These are phyloP conservation scores for Ophonus ardosiacus DNA, from an alignment of 2,888 invertebrate genomes.

Conservation along the genomic window DNA sequence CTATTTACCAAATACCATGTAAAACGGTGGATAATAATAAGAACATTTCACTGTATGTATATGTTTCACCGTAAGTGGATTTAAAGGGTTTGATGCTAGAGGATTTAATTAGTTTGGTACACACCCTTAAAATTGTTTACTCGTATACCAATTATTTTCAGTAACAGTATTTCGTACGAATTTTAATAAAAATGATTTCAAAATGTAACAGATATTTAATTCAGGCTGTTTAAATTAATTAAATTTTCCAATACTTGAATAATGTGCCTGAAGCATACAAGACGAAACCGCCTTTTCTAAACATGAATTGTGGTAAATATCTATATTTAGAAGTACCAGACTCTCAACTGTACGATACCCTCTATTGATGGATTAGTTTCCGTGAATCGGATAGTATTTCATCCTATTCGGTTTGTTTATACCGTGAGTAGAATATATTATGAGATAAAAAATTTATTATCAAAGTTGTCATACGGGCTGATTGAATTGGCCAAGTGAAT, in stretches of 20 bases:
- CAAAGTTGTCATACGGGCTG: conserved; percentile 36
- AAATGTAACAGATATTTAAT: neutral
- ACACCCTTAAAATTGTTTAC: no score
- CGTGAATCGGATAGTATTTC: neutral
- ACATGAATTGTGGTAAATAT: neutral
- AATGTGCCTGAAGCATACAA: neutral
- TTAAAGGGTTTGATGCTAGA: no score
- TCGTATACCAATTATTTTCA: no score
- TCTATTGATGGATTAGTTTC: neutral
- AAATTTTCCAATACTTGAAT: neutral
- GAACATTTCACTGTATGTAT: no score
- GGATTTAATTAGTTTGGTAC: no score
- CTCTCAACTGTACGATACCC: neutral
- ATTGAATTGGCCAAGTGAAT: conserved; percentile 43
- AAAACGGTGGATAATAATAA: no score
- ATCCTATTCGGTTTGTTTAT: conserved; percentile 19
- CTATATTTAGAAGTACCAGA: neutral
- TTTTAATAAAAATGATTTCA: neutral
- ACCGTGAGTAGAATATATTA: conserved; percentile 34
- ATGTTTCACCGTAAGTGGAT: no score
- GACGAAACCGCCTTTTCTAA: neutral
- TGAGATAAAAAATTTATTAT: conserved; percentile 45
- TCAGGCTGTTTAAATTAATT: neutral
- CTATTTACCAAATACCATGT: no score
- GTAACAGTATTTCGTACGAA: no score